phyloP scores from a whole-genome alignment of 2,888 invertebrate species.

The Rhagium mordax region DNA sequence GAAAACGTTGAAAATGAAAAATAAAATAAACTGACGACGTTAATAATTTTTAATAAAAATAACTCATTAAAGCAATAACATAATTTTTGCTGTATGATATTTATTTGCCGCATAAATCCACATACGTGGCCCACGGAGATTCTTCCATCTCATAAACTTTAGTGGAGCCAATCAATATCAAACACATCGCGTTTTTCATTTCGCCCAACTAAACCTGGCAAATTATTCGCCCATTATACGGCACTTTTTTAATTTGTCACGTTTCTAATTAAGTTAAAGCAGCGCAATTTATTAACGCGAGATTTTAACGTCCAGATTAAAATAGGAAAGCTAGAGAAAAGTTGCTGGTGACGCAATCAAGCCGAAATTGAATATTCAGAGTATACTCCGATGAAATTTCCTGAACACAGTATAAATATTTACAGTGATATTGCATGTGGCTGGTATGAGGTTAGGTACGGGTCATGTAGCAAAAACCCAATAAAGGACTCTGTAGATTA shows the following conservation, averaged over 20 bases:
- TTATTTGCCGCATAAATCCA: constrained; percentile 30
- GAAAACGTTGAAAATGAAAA: too few relatives aligned
- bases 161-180: constrained; percentile 13
- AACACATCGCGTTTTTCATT: constrained; percentile 19
- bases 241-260: constrained; percentile 19
- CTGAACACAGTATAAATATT: constrained; percentile 24
- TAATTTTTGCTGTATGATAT: constrained; percentile 29
- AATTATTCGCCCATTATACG: neutral
- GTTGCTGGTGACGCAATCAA: neutral
- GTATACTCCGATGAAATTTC: constrained; percentile 2
- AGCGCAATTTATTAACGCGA: neutral
- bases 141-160: constrained; percentile 31
- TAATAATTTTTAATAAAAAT: too few relatives aligned
- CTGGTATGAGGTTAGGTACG: constrained; percentile 33
- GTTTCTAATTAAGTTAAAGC: constrained; percentile 22
- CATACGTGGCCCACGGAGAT: constrained; percentile 2
- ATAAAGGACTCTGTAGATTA: constrained; percentile 35
- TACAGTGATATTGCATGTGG: constrained; percentile 10
- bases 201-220: neutral
- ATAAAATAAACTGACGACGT: too few relatives aligned
- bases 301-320: neutral
- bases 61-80: constrained; percentile 26
- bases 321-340: neutral
- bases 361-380: neutral
- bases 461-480: constrained; percentile 46